Percentiles rank a stretch among this genome's conserved stretches.
These are phyloP conservation scores for Lasioglossum zephyrum DNA, from an alignment of 2,888 invertebrate species.

Conservation along the genomic window DNA sequence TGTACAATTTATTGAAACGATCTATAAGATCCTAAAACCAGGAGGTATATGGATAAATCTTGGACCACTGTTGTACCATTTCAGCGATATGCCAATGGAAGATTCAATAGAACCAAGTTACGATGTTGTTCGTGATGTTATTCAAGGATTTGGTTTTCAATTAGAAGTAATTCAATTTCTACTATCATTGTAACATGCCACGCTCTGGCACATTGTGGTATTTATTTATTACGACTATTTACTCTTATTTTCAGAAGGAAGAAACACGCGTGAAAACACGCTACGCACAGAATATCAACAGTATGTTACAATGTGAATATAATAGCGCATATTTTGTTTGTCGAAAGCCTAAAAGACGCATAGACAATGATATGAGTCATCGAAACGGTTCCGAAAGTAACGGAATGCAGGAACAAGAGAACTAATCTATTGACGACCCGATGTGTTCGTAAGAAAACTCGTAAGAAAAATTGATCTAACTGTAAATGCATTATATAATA, in stretches of 20 bases:
- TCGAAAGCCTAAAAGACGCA: conserved; percentile 87
- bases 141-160: conserved; percentile 91
- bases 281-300: conserved; percentile 96
- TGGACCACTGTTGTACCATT: conserved; percentile 96
- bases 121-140: conserved; percentile 91
- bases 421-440: conserved; percentile 47
- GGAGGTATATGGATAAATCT: conserved; percentile 96
- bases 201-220: background rate
- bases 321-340: conserved; percentile 97
- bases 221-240: background rate
- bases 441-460: conserved; percentile 50
- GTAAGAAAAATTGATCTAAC: conserved; percentile 54
- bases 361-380: conserved; percentile 65
- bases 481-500: conserved; percentile 59
- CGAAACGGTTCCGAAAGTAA: conserved; percentile 79
- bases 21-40: conserved; percentile 94
- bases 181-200: background rate
- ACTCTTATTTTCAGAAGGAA: conserved; percentile 88
- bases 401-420: conserved; percentile 77
- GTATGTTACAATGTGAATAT: conserved; percentile 97
- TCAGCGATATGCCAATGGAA: conserved; percentile 93
- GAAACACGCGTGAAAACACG: conserved; percentile 92
- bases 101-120: conserved; percentile 97
- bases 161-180: conserved; percentile 41
- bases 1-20: conserved; percentile 96